phyloP scores from a whole-genome alignment of 2,888 invertebrate genomes.

The Drosophila koepferae region DNA sequence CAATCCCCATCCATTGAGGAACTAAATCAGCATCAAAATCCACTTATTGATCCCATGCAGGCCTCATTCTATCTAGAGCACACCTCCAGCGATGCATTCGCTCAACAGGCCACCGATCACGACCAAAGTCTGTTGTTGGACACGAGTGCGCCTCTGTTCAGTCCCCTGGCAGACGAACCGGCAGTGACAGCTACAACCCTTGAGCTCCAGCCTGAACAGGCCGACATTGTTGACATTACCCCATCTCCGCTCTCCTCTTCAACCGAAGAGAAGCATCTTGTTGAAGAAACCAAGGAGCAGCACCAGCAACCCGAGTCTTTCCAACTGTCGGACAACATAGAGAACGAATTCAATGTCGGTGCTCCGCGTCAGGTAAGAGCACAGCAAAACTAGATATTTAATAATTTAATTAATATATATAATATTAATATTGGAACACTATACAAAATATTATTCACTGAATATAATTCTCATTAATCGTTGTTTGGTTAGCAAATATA shows the following conservation, averaged over 20 bases:
- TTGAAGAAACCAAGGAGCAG: slow-evolving; percentile 79
- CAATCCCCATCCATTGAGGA: slow-evolving; percentile 82
- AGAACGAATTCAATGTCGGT: slow-evolving; percentile 61
- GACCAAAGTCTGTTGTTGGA: slow-evolving; percentile 62
- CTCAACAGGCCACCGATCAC: slow-evolving; percentile 9
- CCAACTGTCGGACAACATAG: slow-evolving; percentile 50
- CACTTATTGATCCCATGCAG: slow-evolving; percentile 71
- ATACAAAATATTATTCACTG: not conserved
- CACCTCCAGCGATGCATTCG: slow-evolving; percentile 57
- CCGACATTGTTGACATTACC: slow-evolving; percentile 64
- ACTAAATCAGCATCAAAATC: slow-evolving; percentile 64
- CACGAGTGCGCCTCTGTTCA: slow-evolving; percentile 59
- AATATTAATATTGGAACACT: not conserved
- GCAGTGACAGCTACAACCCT: slow-evolving; percentile 33
- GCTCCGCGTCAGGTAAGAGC: slow-evolving; percentile 63
- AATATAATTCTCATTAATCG: not conserved
- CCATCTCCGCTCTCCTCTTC: slow-evolving; percentile 66
- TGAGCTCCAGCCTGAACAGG: slow-evolving; percentile 55
- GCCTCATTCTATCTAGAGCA: slow-evolving; percentile 79
- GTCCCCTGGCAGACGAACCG: slow-evolving; percentile 30
- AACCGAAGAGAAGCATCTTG: slow-evolving; percentile 79
- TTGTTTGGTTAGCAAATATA: not conserved
- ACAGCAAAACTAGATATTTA: not conserved
- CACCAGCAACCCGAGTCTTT: slow-evolving; percentile 35
- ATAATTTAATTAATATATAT: not conserved